These are phyloP conservation scores for Pachliopta kotzebuea DNA, from an alignment of 2,888 invertebrate species.

Conservation along the genomic window DNA sequence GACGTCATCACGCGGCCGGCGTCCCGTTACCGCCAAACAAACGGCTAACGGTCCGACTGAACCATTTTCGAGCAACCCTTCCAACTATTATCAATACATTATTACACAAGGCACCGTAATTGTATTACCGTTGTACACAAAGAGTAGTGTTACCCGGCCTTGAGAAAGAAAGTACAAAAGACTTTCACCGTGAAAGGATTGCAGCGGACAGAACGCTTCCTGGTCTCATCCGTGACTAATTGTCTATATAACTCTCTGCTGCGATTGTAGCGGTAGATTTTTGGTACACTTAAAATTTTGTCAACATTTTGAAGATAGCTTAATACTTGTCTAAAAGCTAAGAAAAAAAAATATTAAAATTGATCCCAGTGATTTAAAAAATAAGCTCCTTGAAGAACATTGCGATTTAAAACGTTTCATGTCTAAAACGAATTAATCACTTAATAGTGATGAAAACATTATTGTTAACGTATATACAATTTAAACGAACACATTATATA, in stretches of 20 bases:
- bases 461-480: too few species aligned
- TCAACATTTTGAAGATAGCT: too few species aligned
- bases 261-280: neutral
- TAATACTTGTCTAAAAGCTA: too few species aligned
- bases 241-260: slow-evolving; percentile 10
- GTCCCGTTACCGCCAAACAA: slow-evolving; percentile 63
- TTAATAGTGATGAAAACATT: too few species aligned
- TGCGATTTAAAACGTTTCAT: too few species aligned
- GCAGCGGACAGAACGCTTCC: slow-evolving; percentile 49
- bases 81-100: slow-evolving; percentile 59
- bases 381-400: too few species aligned
- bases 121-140: slow-evolving; percentile 62
- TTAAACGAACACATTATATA: too few species aligned
- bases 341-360: too few species aligned
- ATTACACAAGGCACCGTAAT: slow-evolving; percentile 76
- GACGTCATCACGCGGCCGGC: slow-evolving; percentile 45
- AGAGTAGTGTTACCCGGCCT: slow-evolving; percentile 61
- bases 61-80: slow-evolving; percentile 74
- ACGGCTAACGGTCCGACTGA: slow-evolving; percentile 58
- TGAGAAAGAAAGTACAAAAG: slow-evolving; percentile 68
- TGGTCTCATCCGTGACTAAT: slow-evolving; percentile 62
- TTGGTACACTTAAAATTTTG: neutral
- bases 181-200: slow-evolving; percentile 71
- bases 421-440: too few species aligned
- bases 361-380: too few species aligned